Evolutionary conservation across 2,113 vertebrate species (phyloP).

Genomic region (Pleuronectes platessa): DNA sequence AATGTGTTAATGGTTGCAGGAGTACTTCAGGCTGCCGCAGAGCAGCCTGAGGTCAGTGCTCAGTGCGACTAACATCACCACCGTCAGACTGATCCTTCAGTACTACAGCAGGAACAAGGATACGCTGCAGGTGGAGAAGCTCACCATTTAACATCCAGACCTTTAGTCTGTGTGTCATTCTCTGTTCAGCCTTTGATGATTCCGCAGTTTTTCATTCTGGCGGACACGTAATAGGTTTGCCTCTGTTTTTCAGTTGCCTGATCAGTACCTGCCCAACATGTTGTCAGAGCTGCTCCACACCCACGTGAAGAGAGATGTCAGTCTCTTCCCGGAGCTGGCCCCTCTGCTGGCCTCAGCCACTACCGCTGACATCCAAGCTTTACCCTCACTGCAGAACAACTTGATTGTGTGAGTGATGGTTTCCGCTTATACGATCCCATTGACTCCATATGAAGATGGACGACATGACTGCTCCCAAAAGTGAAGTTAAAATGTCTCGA

Average conservation of each 20-base stretch:
- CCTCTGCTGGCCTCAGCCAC: slow-evolving; percentile 72
- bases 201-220: background rate
- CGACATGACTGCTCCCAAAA: no score
- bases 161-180: background rate
- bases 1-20: slow-evolving; percentile 59
- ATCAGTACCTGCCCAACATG: slow-evolving; percentile 75
- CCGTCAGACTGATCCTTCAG: slow-evolving; percentile 78
- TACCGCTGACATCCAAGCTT: slow-evolving; percentile 69
- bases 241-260: slow-evolving; percentile 69
- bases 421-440: background rate
- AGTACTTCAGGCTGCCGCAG: slow-evolving; percentile 79
- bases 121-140: slow-evolving; percentile 67
- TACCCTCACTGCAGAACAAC: slow-evolving; percentile 77
- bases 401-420: slow-evolving; percentile 72
- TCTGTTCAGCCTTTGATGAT: background rate
- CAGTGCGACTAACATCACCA: slow-evolving; percentile 64
- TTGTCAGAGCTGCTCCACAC: slow-evolving; percentile 77
- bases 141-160: background rate
- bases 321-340: slow-evolving; percentile 76
- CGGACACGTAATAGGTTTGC: background rate
- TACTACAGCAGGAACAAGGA: slow-evolving; percentile 73
- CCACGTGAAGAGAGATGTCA: slow-evolving; percentile 68
- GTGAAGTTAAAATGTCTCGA: no score
- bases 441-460: background rate
- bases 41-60: slow-evolving; percentile 70